These are phyloP conservation scores for Fragum fragum DNA, from an alignment of 2,888 invertebrate species.

Conservation along the genomic window DNA sequence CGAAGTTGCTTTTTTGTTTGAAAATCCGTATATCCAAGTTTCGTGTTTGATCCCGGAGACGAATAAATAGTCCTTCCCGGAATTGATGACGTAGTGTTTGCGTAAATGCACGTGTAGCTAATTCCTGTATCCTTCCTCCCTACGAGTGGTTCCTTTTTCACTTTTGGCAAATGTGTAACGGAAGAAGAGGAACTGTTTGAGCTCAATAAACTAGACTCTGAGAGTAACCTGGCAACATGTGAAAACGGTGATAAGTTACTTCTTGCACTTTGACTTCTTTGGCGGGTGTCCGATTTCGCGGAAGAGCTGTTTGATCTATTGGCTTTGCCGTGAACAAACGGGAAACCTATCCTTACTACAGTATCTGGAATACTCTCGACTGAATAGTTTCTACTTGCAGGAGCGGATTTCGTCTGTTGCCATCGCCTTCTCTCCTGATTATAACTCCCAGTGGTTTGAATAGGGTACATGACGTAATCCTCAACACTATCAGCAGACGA, in stretches of 20 bases:
- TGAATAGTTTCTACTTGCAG: slow-evolving; percentile 47
- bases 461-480: slow-evolving; percentile 44
- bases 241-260: slow-evolving; percentile 53
- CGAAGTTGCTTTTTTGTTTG: background rate
- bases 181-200: slow-evolving; percentile 33
- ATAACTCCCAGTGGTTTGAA: slow-evolving; percentile 72
- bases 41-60: background rate
- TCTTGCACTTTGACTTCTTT: slow-evolving; percentile 37
- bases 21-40: background rate
- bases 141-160: slow-evolving; percentile 14
- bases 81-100: slow-evolving; percentile 50
- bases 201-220: slow-evolving; percentile 43
- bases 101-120: slow-evolving; percentile 55
- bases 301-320: slow-evolving; percentile 11
- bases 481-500: slow-evolving; percentile 19
- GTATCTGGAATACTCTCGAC: slow-evolving; percentile 52
- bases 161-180: slow-evolving; percentile 39
- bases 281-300: background rate
- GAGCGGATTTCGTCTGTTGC: slow-evolving; percentile 66
- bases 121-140: slow-evolving; percentile 42
- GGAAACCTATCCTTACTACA: slow-evolving; percentile 48
- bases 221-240: slow-evolving; percentile 57
- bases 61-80: slow-evolving; percentile 10
- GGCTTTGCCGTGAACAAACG: slow-evolving; percentile 51
- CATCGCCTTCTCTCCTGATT: slow-evolving; percentile 70